A percentile compares a stretch with the other conserved stretches of the same genome.
Conservation (phyloP, 1,140 invertebrate species). For the Lethrus apterus region DNA sequence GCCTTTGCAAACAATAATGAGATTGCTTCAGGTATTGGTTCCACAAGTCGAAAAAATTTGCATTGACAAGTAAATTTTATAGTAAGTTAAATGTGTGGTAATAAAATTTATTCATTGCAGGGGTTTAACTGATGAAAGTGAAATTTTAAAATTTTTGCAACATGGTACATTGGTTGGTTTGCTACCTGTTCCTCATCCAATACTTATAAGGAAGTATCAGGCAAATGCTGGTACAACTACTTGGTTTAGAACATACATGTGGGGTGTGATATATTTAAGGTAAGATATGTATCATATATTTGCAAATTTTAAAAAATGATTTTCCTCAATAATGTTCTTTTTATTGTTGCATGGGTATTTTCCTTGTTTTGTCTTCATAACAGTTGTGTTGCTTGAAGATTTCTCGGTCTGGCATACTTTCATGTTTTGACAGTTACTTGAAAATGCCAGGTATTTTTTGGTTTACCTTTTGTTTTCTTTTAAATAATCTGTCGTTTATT, state of each 20-base stretch:
- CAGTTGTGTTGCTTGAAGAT: too few species aligned
- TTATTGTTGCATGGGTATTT: too few species aligned
- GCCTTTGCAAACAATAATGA: conserved; percentile 97
- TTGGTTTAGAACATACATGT: conserved; percentile 99
- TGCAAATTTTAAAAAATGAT: too few species aligned
- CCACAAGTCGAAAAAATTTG: conserved; percentile 99
- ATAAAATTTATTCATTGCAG: conserved; percentile 47
- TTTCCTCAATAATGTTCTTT: too few species aligned
- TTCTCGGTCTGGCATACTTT: too few species aligned
- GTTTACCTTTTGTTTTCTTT: too few species aligned
- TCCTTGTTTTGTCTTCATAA: too few species aligned
- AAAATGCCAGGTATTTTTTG: too few species aligned
- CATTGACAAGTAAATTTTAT: conserved; percentile 87
- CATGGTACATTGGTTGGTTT: conserved; percentile 97
- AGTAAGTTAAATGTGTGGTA: conserved; percentile 25
- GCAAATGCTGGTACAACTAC: conserved; percentile 96
- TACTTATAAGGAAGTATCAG: conserved; percentile 97
- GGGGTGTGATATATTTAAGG: conserved; percentile 98
- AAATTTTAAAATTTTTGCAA: conserved; percentile 98
- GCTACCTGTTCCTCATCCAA: conserved; percentile 97
- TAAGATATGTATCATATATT: not conserved
- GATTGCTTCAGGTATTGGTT: conserved; percentile 94
- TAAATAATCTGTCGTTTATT: too few species aligned
- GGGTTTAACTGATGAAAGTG: conserved; percentile 97
- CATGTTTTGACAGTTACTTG: too few species aligned